Base-by-base conservation (phyloP, 1,140 invertebrate genomes). In the Drosophila nasuta region DNA sequence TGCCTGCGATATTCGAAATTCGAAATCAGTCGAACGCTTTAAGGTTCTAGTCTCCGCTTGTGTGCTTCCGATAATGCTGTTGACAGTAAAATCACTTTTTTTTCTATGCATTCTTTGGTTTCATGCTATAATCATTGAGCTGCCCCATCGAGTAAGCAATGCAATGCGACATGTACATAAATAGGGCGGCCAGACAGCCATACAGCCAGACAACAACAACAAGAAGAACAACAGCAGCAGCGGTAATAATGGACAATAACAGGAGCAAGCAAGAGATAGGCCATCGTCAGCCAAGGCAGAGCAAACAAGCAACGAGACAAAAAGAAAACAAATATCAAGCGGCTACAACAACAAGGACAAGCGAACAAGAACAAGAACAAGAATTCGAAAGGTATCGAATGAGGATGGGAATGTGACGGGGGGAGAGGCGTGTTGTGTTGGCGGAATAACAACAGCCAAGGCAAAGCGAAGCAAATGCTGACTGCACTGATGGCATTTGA, bases 231-330 rank as follows among this genome's bases (percentile, higher is more conserved):
- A 25, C 25, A 38, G 10, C 6, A 59, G 13, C n/a, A 8, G 13
- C 38, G 38, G 15, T n/a, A 57, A 35, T 30, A 54, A 15, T 48
- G 51, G 51, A 30, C 30, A 56, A 54, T 35, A 35, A 6, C 6
- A 13, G 43, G 7, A 17, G 43, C 28, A 51, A 62, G 17, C 38
- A 60, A 25, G 38, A 56, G 70, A 66, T 72, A 66, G 62, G 69
- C 51, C 63, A 79, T 68, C 76, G 59, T 38, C 60, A 64, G 59
- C 25, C 63, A 25, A 25, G 60, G 62, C 67, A 81, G 57, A 59
- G 71, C 71, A 82, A 79, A 76, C 76, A 82, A 72, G 66, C 63
- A 69, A 66, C 71, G 78, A 81, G 77, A 74, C 64, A 75, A 82
- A 67, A 75, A 75, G 66, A 70, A 83, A 74, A 80, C 60, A 77